These are phyloP conservation scores for Vultur gryphus DNA, from an alignment of 2,797 vertebrate genomes.

Conservation along the genomic window DNA sequence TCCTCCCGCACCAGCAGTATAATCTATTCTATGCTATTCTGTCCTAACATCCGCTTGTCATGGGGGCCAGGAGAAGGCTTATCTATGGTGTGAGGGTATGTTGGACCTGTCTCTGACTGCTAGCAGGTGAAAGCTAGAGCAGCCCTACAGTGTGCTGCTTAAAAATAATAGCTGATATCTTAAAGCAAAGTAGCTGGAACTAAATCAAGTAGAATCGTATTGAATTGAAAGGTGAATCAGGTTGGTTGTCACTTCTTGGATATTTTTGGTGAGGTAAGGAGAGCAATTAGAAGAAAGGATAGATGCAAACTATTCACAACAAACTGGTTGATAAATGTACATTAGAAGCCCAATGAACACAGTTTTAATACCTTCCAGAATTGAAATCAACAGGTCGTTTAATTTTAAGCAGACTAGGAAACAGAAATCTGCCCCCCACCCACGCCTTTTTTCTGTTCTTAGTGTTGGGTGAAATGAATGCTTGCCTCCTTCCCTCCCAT, in stretches of 20 bases:
- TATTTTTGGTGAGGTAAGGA: not conserved
- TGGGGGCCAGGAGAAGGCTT: not conserved
- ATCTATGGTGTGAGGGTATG: not conserved
- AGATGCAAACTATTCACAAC: not conserved
- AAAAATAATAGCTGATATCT: not conserved
- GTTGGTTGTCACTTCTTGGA: not conserved
- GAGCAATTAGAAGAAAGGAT: not conserved
- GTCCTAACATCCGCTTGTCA: not conserved
- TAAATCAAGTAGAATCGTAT: not conserved
- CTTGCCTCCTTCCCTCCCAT: constrained; percentile 16
- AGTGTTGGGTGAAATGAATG: not conserved
- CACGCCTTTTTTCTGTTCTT: not conserved
- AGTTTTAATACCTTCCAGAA: not conserved
- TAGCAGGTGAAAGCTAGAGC: not conserved
- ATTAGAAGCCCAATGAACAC: not conserved
- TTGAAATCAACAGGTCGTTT: not conserved
- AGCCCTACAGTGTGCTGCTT: not conserved
- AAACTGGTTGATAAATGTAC: not conserved
- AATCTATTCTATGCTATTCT: not conserved
- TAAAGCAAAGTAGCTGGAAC: not conserved
- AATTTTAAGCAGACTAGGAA: not conserved
- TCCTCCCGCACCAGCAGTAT: not conserved
- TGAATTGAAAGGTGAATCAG: not conserved
- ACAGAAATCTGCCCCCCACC: not conserved
- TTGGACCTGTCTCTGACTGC: not conserved